Conservation (phyloP, 2,797 vertebrate genomes). For the Rhinogobio ventralis region DNA sequence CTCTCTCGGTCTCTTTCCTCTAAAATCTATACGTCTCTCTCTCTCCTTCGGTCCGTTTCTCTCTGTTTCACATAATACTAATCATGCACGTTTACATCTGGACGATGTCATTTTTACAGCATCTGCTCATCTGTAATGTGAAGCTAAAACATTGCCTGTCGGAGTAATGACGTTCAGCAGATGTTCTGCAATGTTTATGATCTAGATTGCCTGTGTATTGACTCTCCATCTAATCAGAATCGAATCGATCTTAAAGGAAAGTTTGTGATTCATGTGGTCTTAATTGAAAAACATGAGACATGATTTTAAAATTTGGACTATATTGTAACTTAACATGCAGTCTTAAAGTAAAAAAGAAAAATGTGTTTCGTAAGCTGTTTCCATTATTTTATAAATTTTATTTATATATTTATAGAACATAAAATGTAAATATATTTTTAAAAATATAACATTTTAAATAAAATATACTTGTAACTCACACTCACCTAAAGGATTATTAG, state of each 20-base stretch:
- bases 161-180: not conserved
- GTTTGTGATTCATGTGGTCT: not conserved
- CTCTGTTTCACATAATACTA: slow-evolving; percentile 5
- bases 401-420: not conserved
- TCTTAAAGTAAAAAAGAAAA: not conserved
- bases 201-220: not conserved
- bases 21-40: too few species aligned
- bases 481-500: too few species aligned
- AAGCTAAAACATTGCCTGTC: not conserved
- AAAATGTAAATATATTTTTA: not conserved
- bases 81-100: not conserved
- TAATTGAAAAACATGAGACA: not conserved
- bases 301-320: too few species aligned
- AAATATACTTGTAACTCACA: too few species aligned
- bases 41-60: slow-evolving; percentile 11
- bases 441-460: too few species aligned
- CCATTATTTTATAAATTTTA: not conserved
- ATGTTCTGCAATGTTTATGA: not conserved
- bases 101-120: not conserved
- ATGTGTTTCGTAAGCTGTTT: not conserved
- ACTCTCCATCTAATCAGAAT: not conserved
- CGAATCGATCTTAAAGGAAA: not conserved
- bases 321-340: not conserved
- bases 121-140: slow-evolving; percentile 1
- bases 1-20: not conserved